Evolutionary conservation across 2,888 invertebrate genomes (phyloP).

Genomic region (Epistrophe eligans): DNA sequence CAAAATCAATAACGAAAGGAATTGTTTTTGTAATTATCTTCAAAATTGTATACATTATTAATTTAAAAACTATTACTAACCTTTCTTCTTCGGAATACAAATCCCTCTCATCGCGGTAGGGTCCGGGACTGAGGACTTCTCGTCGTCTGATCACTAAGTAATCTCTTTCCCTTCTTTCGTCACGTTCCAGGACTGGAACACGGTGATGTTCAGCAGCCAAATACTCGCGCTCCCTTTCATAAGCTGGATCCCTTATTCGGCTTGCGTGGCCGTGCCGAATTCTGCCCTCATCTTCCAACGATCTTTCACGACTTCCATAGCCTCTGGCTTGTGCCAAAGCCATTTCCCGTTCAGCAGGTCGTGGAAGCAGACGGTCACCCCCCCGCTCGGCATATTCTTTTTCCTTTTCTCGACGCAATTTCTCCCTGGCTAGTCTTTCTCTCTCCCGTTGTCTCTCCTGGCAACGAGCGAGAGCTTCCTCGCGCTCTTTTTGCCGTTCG

Average conservation of each 20-base stretch:
- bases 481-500: constrained; percentile 86
- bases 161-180: constrained; percentile 82
- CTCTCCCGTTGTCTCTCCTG: constrained; percentile 87
- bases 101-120: constrained; percentile 81
- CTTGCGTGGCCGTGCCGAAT: constrained; percentile 62
- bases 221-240: constrained; percentile 80
- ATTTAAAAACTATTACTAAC: constrained; percentile 59
- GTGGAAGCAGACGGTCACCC: constrained; percentile 87
- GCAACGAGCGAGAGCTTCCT: constrained; percentile 88
- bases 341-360: constrained; percentile 87
- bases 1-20: too few species aligned
- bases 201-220: constrained; percentile 79
- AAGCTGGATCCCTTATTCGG: constrained; percentile 78
- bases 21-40: too few species aligned
- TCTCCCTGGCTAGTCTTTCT: constrained; percentile 84
- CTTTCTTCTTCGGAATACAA: constrained; percentile 82
- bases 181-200: constrained; percentile 79
- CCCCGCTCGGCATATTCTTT: constrained; percentile 81
- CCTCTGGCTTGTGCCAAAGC: constrained; percentile 85
- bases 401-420: constrained; percentile 84
- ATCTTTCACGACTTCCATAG: constrained; percentile 82
- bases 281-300: constrained; percentile 80
- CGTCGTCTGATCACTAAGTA: constrained; percentile 79
- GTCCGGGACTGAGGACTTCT: constrained; percentile 81
- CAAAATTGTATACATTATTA: too few species aligned